Evolutionary conservation across 2,797 vertebrate genomes (phyloP), one percentile per base, ranked within the genome.

Genomic region (Babyrousa celebensis): DNA sequence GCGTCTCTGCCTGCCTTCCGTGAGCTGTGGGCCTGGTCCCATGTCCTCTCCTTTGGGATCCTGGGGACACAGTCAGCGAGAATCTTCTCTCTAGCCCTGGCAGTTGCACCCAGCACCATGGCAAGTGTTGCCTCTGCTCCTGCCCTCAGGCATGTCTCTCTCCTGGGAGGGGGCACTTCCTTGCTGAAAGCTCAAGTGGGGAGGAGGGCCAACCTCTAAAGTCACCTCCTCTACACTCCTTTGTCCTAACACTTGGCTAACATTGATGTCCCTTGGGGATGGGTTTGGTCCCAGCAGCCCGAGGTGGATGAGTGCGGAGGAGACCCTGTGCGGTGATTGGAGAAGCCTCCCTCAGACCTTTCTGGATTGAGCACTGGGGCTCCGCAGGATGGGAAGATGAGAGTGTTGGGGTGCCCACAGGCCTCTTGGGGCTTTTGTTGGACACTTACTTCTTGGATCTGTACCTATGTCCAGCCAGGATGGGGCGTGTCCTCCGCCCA

Each of bases 291-390:
- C 62, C 25, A 60, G 90, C 15, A 74, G n/a, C 43, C 65, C 21
- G 74, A 52, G 32, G 58, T 43, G 58, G 20, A 27, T 14, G 40
- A 32, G 32, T 3, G 0, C 1, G 1, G 54, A 43, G 6, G 60
- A 21, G 1, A 8, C 6, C 5, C 17, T 62, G 40, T 36, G 67
- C 62, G 27, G 27, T 29, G 84, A 88, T 9, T 32, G 29, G 14
- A 67, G 36, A 27, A 20, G 12, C 2, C 1, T 17, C 16, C 15
- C 0, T 36, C 36, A 36, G 1, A 21, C 11, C 36, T 21, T 52
- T 80, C 27, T 48, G 85, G 82, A 40, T 63, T 21, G 23, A 91
- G 80, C 29, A 9, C 14, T 0, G 5, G 17, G 71, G 20, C 4
- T 88, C 58, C 12, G 17, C 32, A 83, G 54, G 2, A 27, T 71